phyloP scores from a whole-genome alignment of 2,113 vertebrate species.

The Motacilla alba region DNA sequence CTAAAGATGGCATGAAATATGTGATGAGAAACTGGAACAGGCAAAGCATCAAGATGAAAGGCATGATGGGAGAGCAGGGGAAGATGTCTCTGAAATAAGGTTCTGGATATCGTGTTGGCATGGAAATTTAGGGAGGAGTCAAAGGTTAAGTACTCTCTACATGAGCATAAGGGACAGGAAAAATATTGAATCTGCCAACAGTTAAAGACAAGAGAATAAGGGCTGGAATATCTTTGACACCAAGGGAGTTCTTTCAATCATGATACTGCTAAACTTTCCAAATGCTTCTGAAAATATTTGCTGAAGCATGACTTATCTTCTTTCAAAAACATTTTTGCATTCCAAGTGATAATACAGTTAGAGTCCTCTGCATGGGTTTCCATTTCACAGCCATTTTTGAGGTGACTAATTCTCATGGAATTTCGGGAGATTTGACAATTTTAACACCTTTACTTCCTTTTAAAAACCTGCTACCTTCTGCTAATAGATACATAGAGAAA shows the following conservation, averaged over 20 bases:
- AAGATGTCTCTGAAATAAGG: neutral
- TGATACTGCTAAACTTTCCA: neutral
- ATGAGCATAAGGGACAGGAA: neutral
- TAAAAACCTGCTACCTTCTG: neutral
- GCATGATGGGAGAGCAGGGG: rapidly evolving
- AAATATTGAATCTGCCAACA: neutral
- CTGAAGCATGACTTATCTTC: slow-evolving; percentile 17
- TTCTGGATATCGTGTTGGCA: neutral
- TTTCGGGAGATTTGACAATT: neutral
- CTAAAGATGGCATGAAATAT: neutral
- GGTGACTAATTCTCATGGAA: neutral
- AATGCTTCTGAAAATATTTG: slow-evolving; percentile 32
- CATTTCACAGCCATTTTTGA: neutral
- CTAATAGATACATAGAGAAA: neutral
- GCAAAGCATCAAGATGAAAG: neutral
- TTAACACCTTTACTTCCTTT: neutral
- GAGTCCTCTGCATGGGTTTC: neutral
- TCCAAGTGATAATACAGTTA: neutral
- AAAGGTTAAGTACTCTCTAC: neutral
- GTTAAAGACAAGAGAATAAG: neutral
- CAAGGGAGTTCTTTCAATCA: slow-evolving; percentile 11
- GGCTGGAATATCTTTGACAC: slow-evolving; percentile 1
- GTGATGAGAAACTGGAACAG: neutral
- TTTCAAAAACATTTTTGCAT: slow-evolving; percentile 39
- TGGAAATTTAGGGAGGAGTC: neutral